A percentile compares a stretch with the other conserved stretches of the same genome.
phyloP scores from a whole-genome alignment of 2,888 invertebrate species.

The Marasmarcha lunaedactyla region DNA sequence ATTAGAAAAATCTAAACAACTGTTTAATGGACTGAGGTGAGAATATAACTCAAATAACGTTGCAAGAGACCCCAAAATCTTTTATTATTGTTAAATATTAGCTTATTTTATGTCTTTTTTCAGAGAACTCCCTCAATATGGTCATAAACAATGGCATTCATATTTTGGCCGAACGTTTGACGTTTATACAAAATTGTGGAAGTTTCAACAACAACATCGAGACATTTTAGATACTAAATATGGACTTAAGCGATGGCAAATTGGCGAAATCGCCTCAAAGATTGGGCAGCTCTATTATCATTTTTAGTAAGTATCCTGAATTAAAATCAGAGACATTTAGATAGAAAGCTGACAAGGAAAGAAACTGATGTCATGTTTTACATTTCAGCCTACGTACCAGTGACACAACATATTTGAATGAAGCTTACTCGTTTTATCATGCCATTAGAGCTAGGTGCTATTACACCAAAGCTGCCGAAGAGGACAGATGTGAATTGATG shows the following conservation, averaged over 20 bases:
- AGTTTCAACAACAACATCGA: slow-evolving; percentile 97
- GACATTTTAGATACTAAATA: slow-evolving; percentile 91
- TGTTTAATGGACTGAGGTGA: slow-evolving; percentile 95
- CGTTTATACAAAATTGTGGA: slow-evolving; percentile 97
- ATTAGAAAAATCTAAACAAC: slow-evolving; percentile 95
- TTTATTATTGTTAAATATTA: too few species aligned
- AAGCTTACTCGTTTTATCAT: slow-evolving; percentile 96
- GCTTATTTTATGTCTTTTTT: too few species aligned
- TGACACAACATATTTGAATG: slow-evolving; percentile 95
- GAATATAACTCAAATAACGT: slow-evolving; percentile 3
- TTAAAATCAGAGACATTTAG: too few species aligned
- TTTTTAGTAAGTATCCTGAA: slow-evolving; percentile 97
- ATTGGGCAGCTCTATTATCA: slow-evolving; percentile 98
- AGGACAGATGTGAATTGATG: slow-evolving; percentile 95
- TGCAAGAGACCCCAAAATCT: too few species aligned
- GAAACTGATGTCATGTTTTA: too few species aligned
- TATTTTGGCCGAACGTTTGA: slow-evolving; percentile 98
- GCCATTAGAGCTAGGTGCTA: slow-evolving; percentile 94
- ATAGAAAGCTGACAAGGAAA: too few species aligned
- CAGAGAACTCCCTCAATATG: slow-evolving; percentile 96
- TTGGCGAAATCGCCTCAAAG: slow-evolving; percentile 98
- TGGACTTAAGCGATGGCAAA: slow-evolving; percentile 97
- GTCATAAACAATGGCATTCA: slow-evolving; percentile 97
- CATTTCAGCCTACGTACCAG: slow-evolving; percentile 91
- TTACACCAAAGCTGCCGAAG: slow-evolving; percentile 92